A percentile compares a stretch with the other conserved stretches of the same genome.
Evolutionary conservation across 2,113 vertebrate genomes (phyloP).

Genomic region (Dermatemys mawii): DNA sequence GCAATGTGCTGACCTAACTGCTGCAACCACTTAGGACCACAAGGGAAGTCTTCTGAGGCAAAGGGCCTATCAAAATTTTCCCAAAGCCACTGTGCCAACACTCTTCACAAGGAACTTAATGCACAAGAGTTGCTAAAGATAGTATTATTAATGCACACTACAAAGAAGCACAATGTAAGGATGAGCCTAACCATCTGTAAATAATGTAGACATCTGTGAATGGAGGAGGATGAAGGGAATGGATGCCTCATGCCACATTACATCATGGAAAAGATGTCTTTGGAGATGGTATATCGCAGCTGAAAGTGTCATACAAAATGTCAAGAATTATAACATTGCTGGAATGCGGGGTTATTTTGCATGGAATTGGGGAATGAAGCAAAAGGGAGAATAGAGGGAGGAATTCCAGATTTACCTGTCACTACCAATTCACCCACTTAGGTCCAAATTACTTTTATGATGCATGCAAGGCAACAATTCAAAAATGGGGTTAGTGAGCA

Average conservation of each 20-base stretch:
- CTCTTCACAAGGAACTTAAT: fast-evolving
- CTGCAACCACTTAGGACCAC: background rate
- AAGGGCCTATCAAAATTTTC: background rate
- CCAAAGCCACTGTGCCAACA: fast-evolving
- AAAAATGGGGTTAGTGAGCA: background rate
- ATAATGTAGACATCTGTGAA: background rate
- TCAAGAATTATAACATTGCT: background rate
- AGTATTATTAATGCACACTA: background rate
- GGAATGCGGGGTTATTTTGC: background rate
- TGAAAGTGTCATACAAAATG: background rate
- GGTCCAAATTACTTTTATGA: background rate
- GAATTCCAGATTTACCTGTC: background rate
- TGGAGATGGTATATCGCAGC: background rate
- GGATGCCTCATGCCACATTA: fast-evolving
- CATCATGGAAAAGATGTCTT: background rate
- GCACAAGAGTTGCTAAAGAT: background rate
- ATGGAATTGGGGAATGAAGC: background rate
- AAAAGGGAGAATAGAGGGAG: background rate
- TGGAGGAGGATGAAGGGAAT: too few relatives aligned
- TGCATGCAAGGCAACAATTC: background rate
- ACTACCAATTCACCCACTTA: fast-evolving
- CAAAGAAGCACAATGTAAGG: background rate
- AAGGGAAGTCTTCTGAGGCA: background rate
- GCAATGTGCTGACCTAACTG: background rate
- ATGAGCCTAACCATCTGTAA: background rate